A percentile compares a stretch with the other conserved stretches of the same genome.
These are phyloP conservation scores for Synanthedon tipuliformis DNA, from an alignment of 2,888 invertebrate species.

Conservation along the genomic window DNA sequence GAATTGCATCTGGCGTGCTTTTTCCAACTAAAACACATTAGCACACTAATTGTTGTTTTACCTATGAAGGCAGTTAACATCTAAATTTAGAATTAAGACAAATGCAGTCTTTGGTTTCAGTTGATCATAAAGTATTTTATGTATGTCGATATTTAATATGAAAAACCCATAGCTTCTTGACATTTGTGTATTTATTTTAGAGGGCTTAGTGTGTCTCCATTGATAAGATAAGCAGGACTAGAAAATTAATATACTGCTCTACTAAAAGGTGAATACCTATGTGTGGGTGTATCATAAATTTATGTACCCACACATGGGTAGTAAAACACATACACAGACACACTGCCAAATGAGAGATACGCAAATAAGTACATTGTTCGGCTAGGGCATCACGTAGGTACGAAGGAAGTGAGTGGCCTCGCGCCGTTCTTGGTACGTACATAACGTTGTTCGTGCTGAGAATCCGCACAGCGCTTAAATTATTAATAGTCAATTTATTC, in stretches of 20 bases:
- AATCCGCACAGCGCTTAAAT: conserved; percentile 23
- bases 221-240: background rate
- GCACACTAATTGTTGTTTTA: too few species aligned
- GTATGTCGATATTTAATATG: too few species aligned
- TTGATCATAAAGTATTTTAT: too few species aligned
- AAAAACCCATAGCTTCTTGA: too few species aligned
- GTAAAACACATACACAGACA: too few species aligned
- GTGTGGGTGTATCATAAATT: too few species aligned
- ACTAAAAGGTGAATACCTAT: too few species aligned
- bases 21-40: too few species aligned
- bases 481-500: background rate
- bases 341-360: conserved; percentile 8
- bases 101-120: too few species aligned
- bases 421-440: conserved; percentile 42
- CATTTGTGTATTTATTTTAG: background rate
- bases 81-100: too few species aligned
- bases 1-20: too few species aligned
- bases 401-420: conserved; percentile 51
- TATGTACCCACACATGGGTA: background rate
- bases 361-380: conserved; percentile 14
- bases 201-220: background rate
- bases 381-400: conserved; percentile 21
- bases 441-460: conserved; percentile 37
- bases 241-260: background rate
- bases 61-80: too few species aligned